Conservation (phyloP, 92 coral and sea anemone species). For the Pocillopora meandrina region DNA sequence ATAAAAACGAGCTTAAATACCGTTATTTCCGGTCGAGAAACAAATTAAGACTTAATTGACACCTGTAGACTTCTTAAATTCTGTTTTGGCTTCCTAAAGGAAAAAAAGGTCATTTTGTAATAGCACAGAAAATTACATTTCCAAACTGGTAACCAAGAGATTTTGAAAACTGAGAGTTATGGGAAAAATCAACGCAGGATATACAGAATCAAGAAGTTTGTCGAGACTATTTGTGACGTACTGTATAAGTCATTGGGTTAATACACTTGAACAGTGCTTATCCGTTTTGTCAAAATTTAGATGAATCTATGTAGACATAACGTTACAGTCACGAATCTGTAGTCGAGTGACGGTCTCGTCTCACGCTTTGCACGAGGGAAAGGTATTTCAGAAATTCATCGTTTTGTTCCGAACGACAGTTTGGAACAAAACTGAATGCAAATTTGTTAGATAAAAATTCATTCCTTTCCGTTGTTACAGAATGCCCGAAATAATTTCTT, state of each 20-base stretch:
- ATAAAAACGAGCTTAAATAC: slow-evolving; percentile 24
- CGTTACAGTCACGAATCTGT: not conserved
- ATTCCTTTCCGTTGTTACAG: slow-evolving; percentile 12
- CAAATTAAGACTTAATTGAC: slow-evolving; percentile 27
- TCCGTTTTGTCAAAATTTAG: too few species aligned
- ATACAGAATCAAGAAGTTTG: not conserved
- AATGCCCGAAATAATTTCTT: slow-evolving; percentile 27
- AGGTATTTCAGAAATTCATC: slow-evolving; percentile 32
- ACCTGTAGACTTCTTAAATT: slow-evolving; percentile 6
- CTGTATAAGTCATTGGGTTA: not conserved
- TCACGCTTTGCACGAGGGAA: slow-evolving; percentile 6
- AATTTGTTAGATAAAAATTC: slow-evolving; percentile 13
- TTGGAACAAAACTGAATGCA: slow-evolving; percentile 28
- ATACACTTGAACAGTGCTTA: not conserved
- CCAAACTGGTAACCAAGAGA: too few species aligned
- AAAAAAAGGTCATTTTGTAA: not conserved
- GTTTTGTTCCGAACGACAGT: slow-evolving; percentile 16
- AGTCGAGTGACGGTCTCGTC: not conserved
- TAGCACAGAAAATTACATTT: too few species aligned
- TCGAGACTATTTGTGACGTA: not conserved
- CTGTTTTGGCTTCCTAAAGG: not conserved
- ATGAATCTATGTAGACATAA: not conserved
- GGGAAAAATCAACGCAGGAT: not conserved
- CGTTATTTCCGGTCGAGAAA: slow-evolving; percentile 46
- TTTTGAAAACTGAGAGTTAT: too few species aligned